phyloP scores from a whole-genome alignment of 2,888 invertebrate species.

The Pyrocoelia pectoralis region DNA sequence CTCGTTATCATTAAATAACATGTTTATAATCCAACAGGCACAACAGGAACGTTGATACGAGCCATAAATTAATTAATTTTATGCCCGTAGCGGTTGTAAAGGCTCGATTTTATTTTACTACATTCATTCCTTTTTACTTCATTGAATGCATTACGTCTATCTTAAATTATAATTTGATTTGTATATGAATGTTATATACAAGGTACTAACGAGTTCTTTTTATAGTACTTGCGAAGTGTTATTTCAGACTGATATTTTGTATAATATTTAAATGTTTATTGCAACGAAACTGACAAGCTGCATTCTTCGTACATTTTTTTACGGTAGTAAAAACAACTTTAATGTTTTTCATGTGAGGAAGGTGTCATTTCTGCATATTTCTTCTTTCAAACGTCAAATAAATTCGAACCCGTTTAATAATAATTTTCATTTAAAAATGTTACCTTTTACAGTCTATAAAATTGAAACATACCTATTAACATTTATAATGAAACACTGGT shows the following conservation, averaged over 20 bases:
- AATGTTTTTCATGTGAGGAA: too few relatives aligned
- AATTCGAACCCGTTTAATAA: too few relatives aligned
- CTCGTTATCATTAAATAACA: constrained; percentile 18
- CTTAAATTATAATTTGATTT: constrained; percentile 26
- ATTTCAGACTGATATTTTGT: background rate
- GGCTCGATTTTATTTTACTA: constrained; percentile 15
- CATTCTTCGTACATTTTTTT: background rate
- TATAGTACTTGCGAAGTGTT: background rate
- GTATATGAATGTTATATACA: constrained; percentile 18
- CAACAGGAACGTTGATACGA: constrained; percentile 13
- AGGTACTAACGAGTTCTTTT: background rate
- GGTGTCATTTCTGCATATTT: too few relatives aligned
- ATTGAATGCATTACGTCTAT: background rate
- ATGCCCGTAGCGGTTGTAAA: constrained; percentile 19
- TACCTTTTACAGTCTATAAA: too few relatives aligned
- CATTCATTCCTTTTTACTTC: constrained; percentile 10
- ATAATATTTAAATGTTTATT: background rate
- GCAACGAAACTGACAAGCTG: background rate
- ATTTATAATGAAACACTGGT: too few relatives aligned
- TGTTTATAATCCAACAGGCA: constrained; percentile 1
- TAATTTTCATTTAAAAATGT: too few relatives aligned
- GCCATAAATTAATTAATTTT: constrained; percentile 27
- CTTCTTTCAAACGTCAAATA: too few relatives aligned
- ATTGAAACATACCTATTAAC: too few relatives aligned
- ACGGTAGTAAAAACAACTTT: too few relatives aligned